Base-by-base conservation (phyloP, 2,113 vertebrate genomes). In the Petrocephalus zakoni region DNA sequence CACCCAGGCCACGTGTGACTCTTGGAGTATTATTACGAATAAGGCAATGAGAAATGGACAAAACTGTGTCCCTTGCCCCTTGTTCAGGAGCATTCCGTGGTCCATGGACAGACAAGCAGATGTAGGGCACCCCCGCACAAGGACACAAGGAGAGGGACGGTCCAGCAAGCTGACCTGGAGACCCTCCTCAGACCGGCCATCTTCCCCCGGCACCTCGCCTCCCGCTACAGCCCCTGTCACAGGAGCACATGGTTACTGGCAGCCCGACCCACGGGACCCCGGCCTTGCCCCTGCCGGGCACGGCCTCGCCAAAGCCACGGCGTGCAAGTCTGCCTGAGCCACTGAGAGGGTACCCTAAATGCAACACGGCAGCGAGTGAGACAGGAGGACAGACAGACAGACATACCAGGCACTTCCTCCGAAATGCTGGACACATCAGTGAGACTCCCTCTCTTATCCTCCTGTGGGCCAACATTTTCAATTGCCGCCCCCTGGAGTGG, bases 401-500 rank as follows among this genome's bases (percentile, higher is more conserved):
- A 17, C 85, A 22, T 89, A 89, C 89, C 89, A 49, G 29, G 56
- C 17, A n/a, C 49, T 34, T 78, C 68, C 51, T 61, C 68, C 25
- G 85, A 42, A 42, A 72, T 46, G 52, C 29, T 61, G 51, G 52
- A 51, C 78, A 78, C n/a, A 4, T 53, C 51, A 61, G 88, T 52
- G 29, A 88, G 83, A 42, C 29, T 42, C 4, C 47, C 85, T 34
- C 11, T 87, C 29, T 10, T 86, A 52, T 90, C 89, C 75, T 52
- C 87, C 68, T 85, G 72, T 10, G 89, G 87, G 87, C 90, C 91
- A 46, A 91, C 68, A 83, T 82, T 95, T 91, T 94, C 94, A 91
- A 93, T 90, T 29, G 68, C 93, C 89, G 93, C 89, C 87, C 94
- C 93, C 94, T 96, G 25, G 13, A 72, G 86, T 61, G 2, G 19